phyloP scores from a whole-genome alignment of 1,140 invertebrate genomes.

The Zaprionus davidi region DNA sequence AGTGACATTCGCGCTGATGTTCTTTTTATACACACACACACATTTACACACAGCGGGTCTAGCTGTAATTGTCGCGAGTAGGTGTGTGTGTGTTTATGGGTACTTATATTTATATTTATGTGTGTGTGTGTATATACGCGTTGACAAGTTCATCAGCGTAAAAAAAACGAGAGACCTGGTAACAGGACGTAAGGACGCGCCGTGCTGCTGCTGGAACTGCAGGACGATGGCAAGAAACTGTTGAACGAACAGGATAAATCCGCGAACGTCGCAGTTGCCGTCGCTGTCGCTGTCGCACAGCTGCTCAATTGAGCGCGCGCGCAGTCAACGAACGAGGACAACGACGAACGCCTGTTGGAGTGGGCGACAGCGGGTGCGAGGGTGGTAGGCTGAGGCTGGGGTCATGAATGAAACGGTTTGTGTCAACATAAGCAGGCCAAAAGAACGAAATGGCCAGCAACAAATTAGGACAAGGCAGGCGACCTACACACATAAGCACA shows the following conservation, averaged over 20 bases:
- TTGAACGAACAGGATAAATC: conserved; percentile 56
- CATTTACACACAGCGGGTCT: neutral
- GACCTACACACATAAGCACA: neutral
- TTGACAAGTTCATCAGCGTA: conserved; percentile 32
- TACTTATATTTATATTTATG: neutral
- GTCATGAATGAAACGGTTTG: conserved; percentile 25
- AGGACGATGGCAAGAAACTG: conserved; percentile 71
- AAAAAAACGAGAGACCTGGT: conserved; percentile 5
- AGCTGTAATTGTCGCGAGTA: neutral
- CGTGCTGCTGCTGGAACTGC: conserved; percentile 50
- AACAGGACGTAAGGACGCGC: conserved; percentile 58
- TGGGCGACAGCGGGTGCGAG: neutral
- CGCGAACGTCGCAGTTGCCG: conserved; percentile 23
- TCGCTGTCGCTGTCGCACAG: conserved; percentile 1
- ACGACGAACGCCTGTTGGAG: conserved; percentile 14
- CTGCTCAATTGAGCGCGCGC: conserved; percentile 48
- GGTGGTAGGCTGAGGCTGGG: neutral
- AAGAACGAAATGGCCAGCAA: conserved; percentile 39
- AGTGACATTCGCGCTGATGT: conserved; percentile 16
- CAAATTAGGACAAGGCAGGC: conserved; percentile 18
- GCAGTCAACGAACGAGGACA: conserved; percentile 28
- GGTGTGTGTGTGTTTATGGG: conserved; percentile 1
- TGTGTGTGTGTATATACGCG: conserved; percentile 7
- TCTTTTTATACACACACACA: conserved; percentile 24
- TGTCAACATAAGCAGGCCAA: conserved; percentile 33